Evolutionary conservation across 2,888 invertebrate genomes (phyloP).

Genomic region (Lasius fuliginosus): DNA sequence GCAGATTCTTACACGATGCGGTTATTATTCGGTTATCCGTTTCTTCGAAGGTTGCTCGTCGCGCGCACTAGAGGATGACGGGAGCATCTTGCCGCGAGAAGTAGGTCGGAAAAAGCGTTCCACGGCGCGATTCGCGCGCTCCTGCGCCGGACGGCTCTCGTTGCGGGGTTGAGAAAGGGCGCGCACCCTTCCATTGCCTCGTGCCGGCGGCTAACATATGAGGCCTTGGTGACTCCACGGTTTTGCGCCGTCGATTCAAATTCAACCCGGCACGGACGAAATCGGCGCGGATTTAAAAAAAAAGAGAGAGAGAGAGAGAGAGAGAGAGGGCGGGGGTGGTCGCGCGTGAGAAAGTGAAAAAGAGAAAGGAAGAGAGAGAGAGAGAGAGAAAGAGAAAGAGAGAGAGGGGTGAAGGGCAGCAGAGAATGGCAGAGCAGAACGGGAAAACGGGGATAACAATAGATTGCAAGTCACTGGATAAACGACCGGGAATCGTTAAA

Average conservation of each 20-base stretch:
- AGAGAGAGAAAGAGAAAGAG: constrained; percentile 55
- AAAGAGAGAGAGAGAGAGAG: constrained; percentile 65
- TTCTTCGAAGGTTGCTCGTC: neutral
- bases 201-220: constrained; percentile 85
- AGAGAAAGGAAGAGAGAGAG: constrained; percentile 26
- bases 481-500: constrained; percentile 86
- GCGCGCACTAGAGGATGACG: constrained; percentile 51
- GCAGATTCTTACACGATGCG: neutral
- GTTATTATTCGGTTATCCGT: neutral
- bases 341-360: constrained; percentile 53
- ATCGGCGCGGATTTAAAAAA: constrained; percentile 85
- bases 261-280: constrained; percentile 82
- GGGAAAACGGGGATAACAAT: constrained; percentile 80
- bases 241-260: constrained; percentile 84
- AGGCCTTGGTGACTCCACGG: constrained; percentile 85
- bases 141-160: constrained; percentile 66
- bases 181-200: constrained; percentile 70
- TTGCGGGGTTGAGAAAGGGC: constrained; percentile 57
- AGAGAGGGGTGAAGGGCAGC: constrained; percentile 26
- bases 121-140: constrained; percentile 68
- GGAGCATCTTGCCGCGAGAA: constrained; percentile 70
- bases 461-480: constrained; percentile 86
- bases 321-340: constrained; percentile 69
- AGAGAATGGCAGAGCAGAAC: constrained; percentile 60
- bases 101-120: constrained; percentile 69